Conservation (phyloP, 2,113 vertebrate genomes). For the Chloropsis cyanopogon region DNA sequence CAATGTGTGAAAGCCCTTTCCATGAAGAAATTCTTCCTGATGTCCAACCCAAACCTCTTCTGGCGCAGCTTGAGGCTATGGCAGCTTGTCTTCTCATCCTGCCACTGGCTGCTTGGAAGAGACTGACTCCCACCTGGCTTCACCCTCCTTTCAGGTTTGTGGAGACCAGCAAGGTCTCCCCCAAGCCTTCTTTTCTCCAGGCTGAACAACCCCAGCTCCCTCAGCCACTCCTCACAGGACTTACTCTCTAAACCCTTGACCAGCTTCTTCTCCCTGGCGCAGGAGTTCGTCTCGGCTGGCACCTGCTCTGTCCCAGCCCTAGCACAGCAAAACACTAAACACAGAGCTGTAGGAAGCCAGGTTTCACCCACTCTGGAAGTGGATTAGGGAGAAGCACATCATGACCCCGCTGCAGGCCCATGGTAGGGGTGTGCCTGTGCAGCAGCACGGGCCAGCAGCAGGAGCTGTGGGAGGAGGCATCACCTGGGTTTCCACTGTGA, state of each 20-base stretch:
- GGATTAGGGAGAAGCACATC: not conserved
- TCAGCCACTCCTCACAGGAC: not conserved
- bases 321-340: not conserved
- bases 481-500: fast-evolving
- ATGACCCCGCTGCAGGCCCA: fast-evolving
- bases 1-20: not conserved
- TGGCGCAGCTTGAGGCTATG: not conserved
- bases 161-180: not conserved
- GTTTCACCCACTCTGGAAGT: not conserved
- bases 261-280: not conserved
- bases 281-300: fast-evolving
- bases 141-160: not conserved
- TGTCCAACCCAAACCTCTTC: not conserved
- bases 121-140: not conserved
- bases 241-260: not conserved
- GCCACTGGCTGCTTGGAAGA: not conserved
- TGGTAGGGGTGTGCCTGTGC: fast-evolving
- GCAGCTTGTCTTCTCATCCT: not conserved
- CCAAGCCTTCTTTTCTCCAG: not conserved
- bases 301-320: fast-evolving
- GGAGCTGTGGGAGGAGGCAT: not conserved
- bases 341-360: not conserved
- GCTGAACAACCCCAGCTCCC: not conserved
- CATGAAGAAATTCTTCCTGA: not conserved
- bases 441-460: fast-evolving